Conservation (phyloP, 2,888 invertebrate species). For the Macrosoma leucophasiata region DNA sequence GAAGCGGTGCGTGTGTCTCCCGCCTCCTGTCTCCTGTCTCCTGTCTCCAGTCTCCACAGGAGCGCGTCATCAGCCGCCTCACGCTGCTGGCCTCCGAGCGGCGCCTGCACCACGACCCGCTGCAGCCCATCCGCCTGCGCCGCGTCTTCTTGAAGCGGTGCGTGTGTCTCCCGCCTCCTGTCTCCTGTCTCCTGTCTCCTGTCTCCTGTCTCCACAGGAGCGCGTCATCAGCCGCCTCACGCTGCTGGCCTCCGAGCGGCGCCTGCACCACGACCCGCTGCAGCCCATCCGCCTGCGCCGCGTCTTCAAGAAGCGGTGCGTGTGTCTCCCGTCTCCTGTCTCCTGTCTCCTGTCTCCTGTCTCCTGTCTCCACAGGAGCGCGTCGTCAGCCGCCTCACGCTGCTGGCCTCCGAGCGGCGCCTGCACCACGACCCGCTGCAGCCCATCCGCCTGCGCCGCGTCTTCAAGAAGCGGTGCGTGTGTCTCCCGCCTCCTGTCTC, state of each 20-base stretch:
- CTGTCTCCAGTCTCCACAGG: too few species aligned
- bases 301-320: slow-evolving; percentile 66
- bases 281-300: slow-evolving; percentile 66
- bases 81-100: slow-evolving; percentile 80
- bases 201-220: too few species aligned
- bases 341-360: neutral
- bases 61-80: too few species aligned
- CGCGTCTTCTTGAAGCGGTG: slow-evolving; percentile 67
- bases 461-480: slow-evolving; percentile 70
- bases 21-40: neutral
- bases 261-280: slow-evolving; percentile 70
- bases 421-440: slow-evolving; percentile 71
- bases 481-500: too few species aligned
- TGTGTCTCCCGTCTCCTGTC: too few species aligned
- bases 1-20: slow-evolving; percentile 44
- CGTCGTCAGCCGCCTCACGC: too few species aligned
- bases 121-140: slow-evolving; percentile 66
- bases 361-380: too few species aligned
- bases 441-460: slow-evolving; percentile 63
- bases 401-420: slow-evolving; percentile 78
- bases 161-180: too few species aligned
- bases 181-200: too few species aligned
- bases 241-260: slow-evolving; percentile 79
- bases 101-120: slow-evolving; percentile 70
- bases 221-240: too few species aligned